Base-by-base conservation (phyloP, 2,797 vertebrate species). In the Trematomus bernacchii region DNA sequence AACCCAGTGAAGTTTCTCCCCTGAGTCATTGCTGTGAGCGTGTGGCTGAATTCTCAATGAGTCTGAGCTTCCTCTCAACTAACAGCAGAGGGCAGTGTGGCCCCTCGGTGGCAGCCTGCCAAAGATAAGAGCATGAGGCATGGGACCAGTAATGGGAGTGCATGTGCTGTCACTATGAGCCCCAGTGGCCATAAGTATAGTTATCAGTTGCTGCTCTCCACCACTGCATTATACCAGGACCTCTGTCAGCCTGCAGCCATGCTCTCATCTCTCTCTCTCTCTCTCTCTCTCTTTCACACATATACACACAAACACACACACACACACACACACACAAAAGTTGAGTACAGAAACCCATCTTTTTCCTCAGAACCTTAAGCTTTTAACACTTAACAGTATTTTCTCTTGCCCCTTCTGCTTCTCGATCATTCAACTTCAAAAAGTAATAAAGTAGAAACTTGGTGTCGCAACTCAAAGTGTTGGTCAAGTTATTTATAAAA, bases 91-190 rank as follows among this genome's bases (percentile, higher is more conserved):
- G 93, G 93, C 95, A 92, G 91, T 91, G 87, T 88, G 79, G 85
- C 19, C 73, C 85, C 88, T 91, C 77, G 4, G 76, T 87, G 90
- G 87, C 88, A 89, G 77, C 52, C 76, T 85, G 90, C 91, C 91
- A 89, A 90, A 71, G 85, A 85, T 89, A 87, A 86, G 82, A 87
- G 91, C 89, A 93, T 94, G 93, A 95, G 88, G 92, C 94, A 94
- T 91, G 91, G 89, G 86, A 91, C 88, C 85, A 92, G 92, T 95
- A 95, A 95, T 94, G 88, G 91, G 90, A 94, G 93, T 92, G 92
- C 92, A 94, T 95, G 94, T 94, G 93, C 93, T 94, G 94, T 95
- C 94, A 95, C 93, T 94, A 93, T 88, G 91, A 94, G 94, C 93
- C 91, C 92, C 89, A 89, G 91, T 91, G 91, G 93, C 93, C 92